phyloP scores from a whole-genome alignment of 2,888 invertebrate species.

The Lepidocyrtoides sp. region DNA sequence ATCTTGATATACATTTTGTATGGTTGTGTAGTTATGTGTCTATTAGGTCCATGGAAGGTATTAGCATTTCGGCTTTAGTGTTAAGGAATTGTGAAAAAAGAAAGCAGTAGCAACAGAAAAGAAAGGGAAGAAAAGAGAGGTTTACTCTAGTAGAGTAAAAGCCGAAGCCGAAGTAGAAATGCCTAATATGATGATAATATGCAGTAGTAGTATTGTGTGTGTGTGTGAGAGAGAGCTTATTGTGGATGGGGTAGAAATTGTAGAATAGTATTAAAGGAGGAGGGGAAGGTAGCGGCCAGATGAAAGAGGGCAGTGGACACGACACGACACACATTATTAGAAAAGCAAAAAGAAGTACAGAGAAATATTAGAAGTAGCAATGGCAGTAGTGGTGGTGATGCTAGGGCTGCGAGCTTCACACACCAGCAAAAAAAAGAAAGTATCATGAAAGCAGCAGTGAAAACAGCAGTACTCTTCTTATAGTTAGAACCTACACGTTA shows the following conservation, averaged over 20 bases:
- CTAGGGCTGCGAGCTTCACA: neutral
- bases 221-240: too few species aligned
- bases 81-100: constrained; percentile 64
- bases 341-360: constrained; percentile 58
- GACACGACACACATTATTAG: constrained; percentile 78
- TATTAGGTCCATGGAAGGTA: constrained; percentile 38
- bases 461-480: constrained; percentile 65
- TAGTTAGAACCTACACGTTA: too few species aligned
- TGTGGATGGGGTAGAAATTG: constrained; percentile 58
- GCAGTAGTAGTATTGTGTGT: constrained; percentile 31
- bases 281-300: constrained; percentile 81
- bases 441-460: constrained; percentile 61
- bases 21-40: neutral
- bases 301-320: constrained; percentile 81
- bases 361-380: constrained; percentile 28
- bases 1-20: neutral
- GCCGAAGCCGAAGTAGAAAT: neutral
- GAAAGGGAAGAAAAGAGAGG: constrained; percentile 18
- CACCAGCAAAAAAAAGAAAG: constrained; percentile 32
- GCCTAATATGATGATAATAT: constrained; percentile 44
- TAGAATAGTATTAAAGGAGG: constrained; percentile 74
- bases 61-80: constrained; percentile 66
- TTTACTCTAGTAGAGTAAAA: constrained; percentile 16
- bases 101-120: neutral
- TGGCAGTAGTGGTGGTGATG: neutral